Base-by-base conservation (phyloP, 2,888 invertebrate genomes). In the Drepana falcataria region DNA sequence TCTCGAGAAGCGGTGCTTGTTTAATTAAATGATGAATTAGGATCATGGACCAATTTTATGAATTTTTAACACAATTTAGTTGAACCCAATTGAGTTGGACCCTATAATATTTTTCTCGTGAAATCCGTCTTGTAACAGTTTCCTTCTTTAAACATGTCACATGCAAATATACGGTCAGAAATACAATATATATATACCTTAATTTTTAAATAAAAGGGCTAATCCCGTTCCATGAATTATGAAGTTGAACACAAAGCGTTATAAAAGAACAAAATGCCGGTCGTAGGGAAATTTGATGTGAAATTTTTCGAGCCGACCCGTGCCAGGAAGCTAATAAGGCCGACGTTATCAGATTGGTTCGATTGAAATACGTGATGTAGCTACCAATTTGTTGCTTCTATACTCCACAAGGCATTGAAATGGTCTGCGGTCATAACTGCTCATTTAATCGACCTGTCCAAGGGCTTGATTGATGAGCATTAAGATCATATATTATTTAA, bases 291-390 rank as follows among this genome's bases (percentile, higher is more conserved):
- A 48, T 48, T 53, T 33, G 51, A 40, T 52, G 40, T 53, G 51
- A 55, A 56, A 58, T 48, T 57, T 49, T 54, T 54, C 55, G 53
- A 58, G 64, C 60, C 59, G 61, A 59, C 60, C 60, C 61, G 60
- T 65, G 64, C 59, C 63, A 61, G 67, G 60, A 64, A 69, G 65
- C 66, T 69, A 71, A 69, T 69, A 73, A 65, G 63, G 68, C 70
- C 68, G 74, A 72, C 66, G 67, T 69, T 77, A 75, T 76, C 73
- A 73, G 73, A 73, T 73, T 73, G 69, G 76, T 75, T 77, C 80
- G 75, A 88, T 87, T 87, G 83, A 86, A 83, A 81, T 84, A 85
- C 85, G 87, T 86, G 86, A 79, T 73, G 63, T 64, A 80, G 75
- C 67, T 83, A 57, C 69, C 66, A 69, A 81, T 75, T 73, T 65